Evolutionary conservation across 1,140 invertebrate species (phyloP).

Genomic region (Drosophila seguyi): DNA sequence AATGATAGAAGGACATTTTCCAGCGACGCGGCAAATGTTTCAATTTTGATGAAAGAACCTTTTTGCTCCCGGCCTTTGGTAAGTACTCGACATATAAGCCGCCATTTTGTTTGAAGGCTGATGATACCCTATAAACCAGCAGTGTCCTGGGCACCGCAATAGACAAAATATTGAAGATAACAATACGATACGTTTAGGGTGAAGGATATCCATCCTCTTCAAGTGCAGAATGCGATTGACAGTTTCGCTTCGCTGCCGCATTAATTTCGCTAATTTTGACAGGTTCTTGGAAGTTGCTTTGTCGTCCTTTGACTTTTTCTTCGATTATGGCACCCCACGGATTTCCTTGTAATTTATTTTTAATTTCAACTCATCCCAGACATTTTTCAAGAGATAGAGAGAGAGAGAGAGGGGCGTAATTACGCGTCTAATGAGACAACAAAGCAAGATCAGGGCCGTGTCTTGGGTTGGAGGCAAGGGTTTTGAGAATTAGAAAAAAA

Average conservation of each 20-base stretch:
- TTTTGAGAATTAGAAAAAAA: slow-evolving; percentile 45
- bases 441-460: slow-evolving; percentile 63
- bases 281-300: slow-evolving; percentile 41
- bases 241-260: slow-evolving; percentile 64
- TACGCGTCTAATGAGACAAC: slow-evolving; percentile 82
- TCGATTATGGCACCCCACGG: slow-evolving; percentile 64
- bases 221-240: slow-evolving; percentile 59
- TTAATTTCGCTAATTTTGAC: slow-evolving; percentile 80
- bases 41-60: slow-evolving; percentile 57
- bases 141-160: background rate
- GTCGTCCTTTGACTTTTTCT: slow-evolving; percentile 41
- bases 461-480: slow-evolving; percentile 36
- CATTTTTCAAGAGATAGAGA: slow-evolving; percentile 31
- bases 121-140: background rate
- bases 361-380: slow-evolving; percentile 65
- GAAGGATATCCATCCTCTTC: background rate
- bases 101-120: slow-evolving; percentile 51
- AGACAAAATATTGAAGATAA: no score
- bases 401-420: slow-evolving; percentile 64
- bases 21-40: slow-evolving; percentile 74
- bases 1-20: slow-evolving; percentile 72
- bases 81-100: slow-evolving; percentile 58
- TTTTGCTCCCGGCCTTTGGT: slow-evolving; percentile 19
- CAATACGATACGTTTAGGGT: background rate
- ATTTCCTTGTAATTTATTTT: slow-evolving; percentile 80